Base-by-base conservation (phyloP, 2,797 vertebrate species). In the Etheostoma perlongum region DNA sequence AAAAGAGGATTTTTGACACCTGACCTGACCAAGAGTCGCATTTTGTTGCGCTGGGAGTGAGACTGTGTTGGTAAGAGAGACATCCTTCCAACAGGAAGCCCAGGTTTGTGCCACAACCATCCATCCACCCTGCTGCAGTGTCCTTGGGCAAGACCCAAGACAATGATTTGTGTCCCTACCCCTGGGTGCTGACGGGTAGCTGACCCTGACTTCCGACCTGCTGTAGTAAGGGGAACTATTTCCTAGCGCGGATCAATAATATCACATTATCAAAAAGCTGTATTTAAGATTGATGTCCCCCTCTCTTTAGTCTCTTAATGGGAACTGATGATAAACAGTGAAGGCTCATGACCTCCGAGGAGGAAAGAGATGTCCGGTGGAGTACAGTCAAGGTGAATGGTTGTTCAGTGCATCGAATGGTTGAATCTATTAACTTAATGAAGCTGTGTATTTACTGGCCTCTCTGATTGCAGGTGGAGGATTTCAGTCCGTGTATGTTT, bases 191-290 rank as follows among this genome's bases (percentile, higher is more conserved):
- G 63, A 64, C 19, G 16, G 40, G 48, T 9, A 44, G 47, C 76
- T 55, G 69, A 77, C 85, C 79, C 67, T 81, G 79, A 84, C 72
- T 46, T 71, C 42, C 88, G 81, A 88, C 81, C 87, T 72, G 53
- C 54, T 52, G 55, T 52, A 36, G 62, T 7, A 44, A 79, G 49
- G 19, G 30, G 72, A 61, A 78, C 71, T 46, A 86, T 83, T 85
- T 78, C 55, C 81, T 14, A 1, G 21, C 19, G 1, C n/a, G 67
- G 76, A 93, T 92, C 89, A 67, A 93, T 91, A 86, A 73, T 61
- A 73, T 81, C 66, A 69, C 80, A 89, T 90, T 78, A 89, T 90
- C 65, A 89, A 90, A 88, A 83, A 72, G 81, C 68, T 14, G 71
- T 81, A 67, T 79, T 79, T 70, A 72, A 81, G 85, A 88, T 84